Evolutionary conservation across 2,797 vertebrate genomes (phyloP).

Genomic region (Pteronotus mesoamericanus): DNA sequence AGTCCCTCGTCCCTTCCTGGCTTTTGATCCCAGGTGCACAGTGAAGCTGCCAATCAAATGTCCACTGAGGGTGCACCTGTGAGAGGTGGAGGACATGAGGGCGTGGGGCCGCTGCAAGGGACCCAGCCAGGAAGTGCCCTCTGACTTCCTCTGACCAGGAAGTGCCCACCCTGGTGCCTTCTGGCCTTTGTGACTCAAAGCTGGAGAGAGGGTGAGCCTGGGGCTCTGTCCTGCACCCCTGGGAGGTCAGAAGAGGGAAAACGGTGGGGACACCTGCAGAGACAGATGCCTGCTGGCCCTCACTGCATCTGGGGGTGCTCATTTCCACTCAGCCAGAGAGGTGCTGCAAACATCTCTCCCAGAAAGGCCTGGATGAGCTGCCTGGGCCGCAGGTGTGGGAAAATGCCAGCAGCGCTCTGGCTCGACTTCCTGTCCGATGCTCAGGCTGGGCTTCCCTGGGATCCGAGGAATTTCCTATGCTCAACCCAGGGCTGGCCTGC

Average conservation of each 20-base stretch:
- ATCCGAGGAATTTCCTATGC: conserved; percentile 7
- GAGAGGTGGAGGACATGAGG: not conserved
- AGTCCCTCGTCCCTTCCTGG: not conserved
- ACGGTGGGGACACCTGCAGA: not conserved
- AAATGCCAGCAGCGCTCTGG: not conserved
- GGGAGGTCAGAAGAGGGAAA: not conserved
- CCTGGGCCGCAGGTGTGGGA: not conserved
- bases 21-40: not conserved
- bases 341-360: not conserved
- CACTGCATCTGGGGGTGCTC: not conserved
- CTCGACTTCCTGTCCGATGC: not conserved
- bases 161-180: not conserved
- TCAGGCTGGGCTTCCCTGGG: not conserved
- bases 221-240: not conserved
- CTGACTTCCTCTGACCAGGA: no score
- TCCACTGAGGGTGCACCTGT: not conserved
- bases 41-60: not conserved
- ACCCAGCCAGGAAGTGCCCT: not conserved
- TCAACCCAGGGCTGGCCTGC: not conserved
- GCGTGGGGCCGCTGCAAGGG: not conserved
- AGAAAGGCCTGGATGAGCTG: not conserved
- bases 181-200: not conserved
- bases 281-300: not conserved
- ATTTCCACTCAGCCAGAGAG: not conserved
- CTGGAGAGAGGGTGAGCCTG: not conserved